These are phyloP conservation scores for Pelecanus crispus DNA, from an alignment of 2,113 vertebrate genomes.

Conservation along the genomic window DNA sequence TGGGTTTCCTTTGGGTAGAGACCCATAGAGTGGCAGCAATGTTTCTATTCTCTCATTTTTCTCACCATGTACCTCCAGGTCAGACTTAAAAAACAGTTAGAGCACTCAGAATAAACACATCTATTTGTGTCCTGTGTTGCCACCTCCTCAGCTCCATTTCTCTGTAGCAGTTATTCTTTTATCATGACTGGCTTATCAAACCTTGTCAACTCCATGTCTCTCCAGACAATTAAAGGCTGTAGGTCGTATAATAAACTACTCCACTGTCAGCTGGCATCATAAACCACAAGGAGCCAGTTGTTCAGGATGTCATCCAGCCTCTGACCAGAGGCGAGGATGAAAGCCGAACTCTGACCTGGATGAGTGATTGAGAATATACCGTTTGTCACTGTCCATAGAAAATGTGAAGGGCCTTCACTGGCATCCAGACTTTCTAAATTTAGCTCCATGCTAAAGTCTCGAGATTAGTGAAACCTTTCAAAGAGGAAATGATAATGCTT, in stretches of 20 bases:
- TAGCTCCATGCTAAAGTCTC: not conserved
- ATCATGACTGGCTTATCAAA: conserved; percentile 38
- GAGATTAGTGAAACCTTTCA: conserved; percentile 7
- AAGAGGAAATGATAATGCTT: not conserved
- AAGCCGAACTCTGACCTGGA: conserved; percentile 46
- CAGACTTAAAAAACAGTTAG: not conserved
- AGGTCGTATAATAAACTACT: conserved; percentile 29
- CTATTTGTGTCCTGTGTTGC: not conserved
- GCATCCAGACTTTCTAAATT: conserved; percentile 7
- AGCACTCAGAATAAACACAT: not conserved
- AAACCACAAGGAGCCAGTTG: conserved; percentile 47
- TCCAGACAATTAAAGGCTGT: conserved; percentile 27
- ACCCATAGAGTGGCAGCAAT: not conserved
- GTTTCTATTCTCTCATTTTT: not conserved
- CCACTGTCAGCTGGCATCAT: not conserved
- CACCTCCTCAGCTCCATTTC: not conserved
- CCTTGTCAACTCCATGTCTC: not conserved
- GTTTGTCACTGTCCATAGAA: conserved; percentile 26
- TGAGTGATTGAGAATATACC: not conserved
- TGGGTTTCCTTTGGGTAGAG: not conserved
- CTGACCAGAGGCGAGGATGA: conserved; percentile 38
- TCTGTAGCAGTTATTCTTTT: conserved; percentile 1
- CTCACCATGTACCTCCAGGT: not conserved
- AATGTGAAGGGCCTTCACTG: not conserved
- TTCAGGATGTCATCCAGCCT: conserved; percentile 28